phyloP scores from a whole-genome alignment of 2,888 invertebrate genomes.

The Ramazzottius varieornatus region DNA sequence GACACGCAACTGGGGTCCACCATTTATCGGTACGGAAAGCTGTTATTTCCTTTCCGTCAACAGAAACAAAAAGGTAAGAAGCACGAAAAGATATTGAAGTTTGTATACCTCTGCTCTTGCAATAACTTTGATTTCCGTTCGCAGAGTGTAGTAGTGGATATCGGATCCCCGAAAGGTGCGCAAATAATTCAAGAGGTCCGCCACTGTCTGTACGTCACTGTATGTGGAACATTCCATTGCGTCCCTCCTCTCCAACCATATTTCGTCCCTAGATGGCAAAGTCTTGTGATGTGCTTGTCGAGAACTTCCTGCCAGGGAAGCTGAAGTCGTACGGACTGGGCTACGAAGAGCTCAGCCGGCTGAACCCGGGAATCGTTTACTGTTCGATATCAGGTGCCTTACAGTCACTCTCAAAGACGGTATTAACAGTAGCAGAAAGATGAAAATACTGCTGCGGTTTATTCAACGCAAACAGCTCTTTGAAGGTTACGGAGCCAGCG shows the following conservation, averaged over 20 bases:
- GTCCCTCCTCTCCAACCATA: no score
- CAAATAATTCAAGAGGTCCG: conserved; percentile 14
- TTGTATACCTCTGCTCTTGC: background rate
- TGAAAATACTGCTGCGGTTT: background rate
- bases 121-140: background rate
- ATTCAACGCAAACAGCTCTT: background rate
- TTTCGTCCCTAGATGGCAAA: conserved; percentile 32
- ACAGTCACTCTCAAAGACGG: background rate
- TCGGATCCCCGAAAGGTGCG: conserved; percentile 40
- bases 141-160: conserved; percentile 51
- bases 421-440: background rate
- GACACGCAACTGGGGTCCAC: conserved; percentile 73
- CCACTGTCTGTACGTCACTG: no score
- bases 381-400: conserved; percentile 52
- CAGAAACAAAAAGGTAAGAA: conserved; percentile 50
- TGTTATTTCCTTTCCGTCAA: conserved; percentile 66
- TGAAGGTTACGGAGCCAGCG: conserved; percentile 48
- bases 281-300: conserved; percentile 60
- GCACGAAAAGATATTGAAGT: background rate
- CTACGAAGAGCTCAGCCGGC: conserved; percentile 39
- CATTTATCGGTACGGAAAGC: conserved; percentile 35
- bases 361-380: conserved; percentile 57
- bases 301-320: conserved; percentile 80
- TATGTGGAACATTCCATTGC: background rate
- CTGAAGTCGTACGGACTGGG: conserved; percentile 42